Evolutionary conservation across 1,140 invertebrate species (phyloP), one percentile per base, ranked within the genome.

Genomic region (Atopsyche davidsoni): DNA sequence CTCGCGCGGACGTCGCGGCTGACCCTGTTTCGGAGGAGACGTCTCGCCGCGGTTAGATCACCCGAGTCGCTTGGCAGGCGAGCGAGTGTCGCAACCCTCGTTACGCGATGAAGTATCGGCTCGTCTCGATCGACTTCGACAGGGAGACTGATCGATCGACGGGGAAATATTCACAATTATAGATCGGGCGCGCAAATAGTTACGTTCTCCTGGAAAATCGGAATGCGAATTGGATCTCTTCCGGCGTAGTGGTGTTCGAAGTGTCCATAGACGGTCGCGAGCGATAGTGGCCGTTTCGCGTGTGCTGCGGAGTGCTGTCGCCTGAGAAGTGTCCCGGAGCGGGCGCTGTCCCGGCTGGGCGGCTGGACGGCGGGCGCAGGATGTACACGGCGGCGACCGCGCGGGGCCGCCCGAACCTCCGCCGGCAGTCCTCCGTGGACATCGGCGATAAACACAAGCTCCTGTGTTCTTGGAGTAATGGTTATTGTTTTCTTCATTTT

Each of bases 391-490:
- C 39, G 14, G 44, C 57, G 11, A 60, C 57, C 50, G 49, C 55
- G 41, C 63, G 65, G 50, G 61, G 64, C 44, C 62, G 68, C 47
- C 64, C 65, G 46, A 62, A 64, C 17, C 62, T 66, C 43, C 68
- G 68, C 40, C 63, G 68, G 58, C 64, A 68, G 32, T 56, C 40
- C 24, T 19, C 45, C 9, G 45, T 51, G 13, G 28, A 64, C 25
- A 57, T 60, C 39, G 64, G 69, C 25, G 66, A 65, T 40, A 62
- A 64, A 18, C 68, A 71, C 59, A 70, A 71, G 51, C 59, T 74
- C 43, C 62, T 74, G 9, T 63, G 68, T 35, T 60, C 64, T 38
- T 74, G 71, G 71, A 68, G 58, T 44, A 60, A 70, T 56, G 71
- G 71, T 74, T 51, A n/a, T n/a, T n/a, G n/a, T n/a, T n/a, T n/a